phyloP scores from a whole-genome alignment of 1,140 invertebrate species.

The Epicauta chinensis region DNA sequence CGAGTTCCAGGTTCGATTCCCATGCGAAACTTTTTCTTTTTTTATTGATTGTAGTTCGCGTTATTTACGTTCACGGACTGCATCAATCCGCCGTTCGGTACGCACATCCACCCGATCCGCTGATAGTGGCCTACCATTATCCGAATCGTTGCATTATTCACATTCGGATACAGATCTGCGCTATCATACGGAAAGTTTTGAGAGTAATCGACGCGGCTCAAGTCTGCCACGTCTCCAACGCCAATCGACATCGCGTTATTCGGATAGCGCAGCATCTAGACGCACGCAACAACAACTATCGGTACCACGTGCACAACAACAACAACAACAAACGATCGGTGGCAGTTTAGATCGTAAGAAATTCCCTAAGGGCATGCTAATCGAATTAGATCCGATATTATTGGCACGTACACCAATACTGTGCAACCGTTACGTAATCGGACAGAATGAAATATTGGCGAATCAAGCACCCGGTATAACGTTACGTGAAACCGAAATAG shows the following conservation, averaged over 20 bases:
- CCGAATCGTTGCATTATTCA: slow-evolving; percentile 41
- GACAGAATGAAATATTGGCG: slow-evolving; percentile 45
- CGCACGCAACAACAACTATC: slow-evolving; percentile 6
- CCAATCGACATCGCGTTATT: slow-evolving; percentile 41
- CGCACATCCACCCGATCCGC: slow-evolving; percentile 64
- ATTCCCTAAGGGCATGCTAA: slow-evolving; percentile 26
- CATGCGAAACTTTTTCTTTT: no score
- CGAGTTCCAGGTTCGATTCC: no score
- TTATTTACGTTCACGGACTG: slow-evolving; percentile 44
- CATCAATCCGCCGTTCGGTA: slow-evolving; percentile 57
- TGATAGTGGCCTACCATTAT: slow-evolving; percentile 48
- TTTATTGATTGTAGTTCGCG: slow-evolving; percentile 25
- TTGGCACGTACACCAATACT: slow-evolving; percentile 55
- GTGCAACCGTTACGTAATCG: slow-evolving; percentile 64
- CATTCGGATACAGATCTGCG: slow-evolving; percentile 54
- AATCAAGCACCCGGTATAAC: slow-evolving; percentile 26
- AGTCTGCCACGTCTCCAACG: slow-evolving; percentile 33
- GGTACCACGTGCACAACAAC: slow-evolving; percentile 20
- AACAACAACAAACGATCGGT: slow-evolving; percentile 16
- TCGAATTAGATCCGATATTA: slow-evolving; percentile 34
- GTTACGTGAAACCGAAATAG: slow-evolving; percentile 13
- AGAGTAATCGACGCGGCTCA: slow-evolving; percentile 18
- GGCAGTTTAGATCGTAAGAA: slow-evolving; percentile 45
- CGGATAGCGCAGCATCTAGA: slow-evolving; percentile 27
- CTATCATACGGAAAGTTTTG: neutral